Percentiles rank a stretch among this genome's conserved stretches.
Evolutionary conservation across 2,797 vertebrate genomes (phyloP).

Genomic region (Pipistrellus pipistrellus): DNA sequence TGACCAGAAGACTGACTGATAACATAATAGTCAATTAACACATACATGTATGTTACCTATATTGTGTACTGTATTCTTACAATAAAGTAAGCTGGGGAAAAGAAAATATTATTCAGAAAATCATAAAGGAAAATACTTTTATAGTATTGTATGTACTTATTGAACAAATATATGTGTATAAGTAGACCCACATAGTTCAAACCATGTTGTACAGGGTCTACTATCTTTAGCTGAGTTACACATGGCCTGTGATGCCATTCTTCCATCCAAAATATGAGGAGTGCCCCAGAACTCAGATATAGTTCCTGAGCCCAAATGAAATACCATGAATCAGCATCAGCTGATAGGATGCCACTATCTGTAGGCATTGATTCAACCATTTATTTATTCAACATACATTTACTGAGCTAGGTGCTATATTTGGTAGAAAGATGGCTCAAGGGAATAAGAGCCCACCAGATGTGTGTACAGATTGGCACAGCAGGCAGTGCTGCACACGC

Average conservation of each 20-base stretch:
- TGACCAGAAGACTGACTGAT: not conserved
- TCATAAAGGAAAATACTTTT: not conserved
- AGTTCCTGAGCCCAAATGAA: not conserved
- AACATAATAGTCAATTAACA: not conserved
- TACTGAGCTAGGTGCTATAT: not conserved
- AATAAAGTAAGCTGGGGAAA: not conserved
- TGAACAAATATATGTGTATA: not conserved
- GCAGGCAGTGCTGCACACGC: not conserved
- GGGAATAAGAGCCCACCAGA: not conserved
- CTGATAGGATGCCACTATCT: not conserved
- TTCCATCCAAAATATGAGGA: not conserved
- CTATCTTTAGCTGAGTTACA: not conserved
- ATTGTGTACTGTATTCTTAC: not conserved
- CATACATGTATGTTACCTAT: not conserved
- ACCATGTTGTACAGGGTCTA: not conserved
- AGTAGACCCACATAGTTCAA: not conserved
- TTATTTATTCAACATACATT: constrained; percentile 44
- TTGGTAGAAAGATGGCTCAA: not conserved
- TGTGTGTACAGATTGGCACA: not conserved
- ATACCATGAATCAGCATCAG: not conserved
- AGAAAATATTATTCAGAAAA: not conserved
- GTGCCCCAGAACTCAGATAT: not conserved
- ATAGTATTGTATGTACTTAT: not conserved
- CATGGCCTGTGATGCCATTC: not conserved
- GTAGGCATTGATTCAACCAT: constrained; percentile 11